These are phyloP conservation scores for Syngnathus typhle DNA, from an alignment of 2,113 vertebrate species.

Conservation along the genomic window DNA sequence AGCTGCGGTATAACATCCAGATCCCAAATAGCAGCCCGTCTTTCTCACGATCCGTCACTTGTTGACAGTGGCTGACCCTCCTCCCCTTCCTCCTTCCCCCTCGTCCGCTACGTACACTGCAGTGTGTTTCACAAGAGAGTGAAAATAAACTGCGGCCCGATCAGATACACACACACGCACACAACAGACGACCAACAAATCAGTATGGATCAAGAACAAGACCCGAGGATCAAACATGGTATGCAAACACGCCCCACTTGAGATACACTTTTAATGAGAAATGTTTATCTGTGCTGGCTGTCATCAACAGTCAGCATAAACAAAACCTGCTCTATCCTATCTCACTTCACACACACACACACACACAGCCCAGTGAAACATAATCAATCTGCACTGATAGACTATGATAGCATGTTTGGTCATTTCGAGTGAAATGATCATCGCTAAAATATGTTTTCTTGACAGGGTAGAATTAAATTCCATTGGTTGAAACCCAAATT, in stretches of 20 bases:
- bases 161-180: constrained; percentile 26
- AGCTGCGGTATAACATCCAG: constrained; percentile 57
- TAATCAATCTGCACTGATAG: constrained; percentile 23
- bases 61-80: constrained; percentile 68
- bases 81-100: constrained; percentile 46
- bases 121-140: constrained; percentile 60
- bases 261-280: constrained; percentile 45
- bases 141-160: constrained; percentile 62
- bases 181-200: constrained; percentile 42
- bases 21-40: constrained; percentile 61
- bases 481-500: constrained; percentile 35
- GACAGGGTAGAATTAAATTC: constrained; percentile 38
- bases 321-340: constrained; percentile 29
- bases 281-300: constrained; percentile 20
- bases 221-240: constrained; percentile 52
- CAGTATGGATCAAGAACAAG: constrained; percentile 50
- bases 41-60: constrained; percentile 69
- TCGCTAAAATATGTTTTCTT: constrained; percentile 42
- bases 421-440: constrained; percentile 24
- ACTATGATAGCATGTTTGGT: constrained; percentile 19
- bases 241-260: constrained; percentile 41
- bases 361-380: background rate
- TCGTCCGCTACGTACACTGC: constrained; percentile 55
- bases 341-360: constrained; percentile 3
- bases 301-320: constrained; percentile 33